A percentile compares a stretch with the other conserved stretches of the same genome.
Evolutionary conservation across 30 jellyfish, hydroid and myxozoan species (phyloP).

Genomic region (Aurelia coerulea): DNA sequence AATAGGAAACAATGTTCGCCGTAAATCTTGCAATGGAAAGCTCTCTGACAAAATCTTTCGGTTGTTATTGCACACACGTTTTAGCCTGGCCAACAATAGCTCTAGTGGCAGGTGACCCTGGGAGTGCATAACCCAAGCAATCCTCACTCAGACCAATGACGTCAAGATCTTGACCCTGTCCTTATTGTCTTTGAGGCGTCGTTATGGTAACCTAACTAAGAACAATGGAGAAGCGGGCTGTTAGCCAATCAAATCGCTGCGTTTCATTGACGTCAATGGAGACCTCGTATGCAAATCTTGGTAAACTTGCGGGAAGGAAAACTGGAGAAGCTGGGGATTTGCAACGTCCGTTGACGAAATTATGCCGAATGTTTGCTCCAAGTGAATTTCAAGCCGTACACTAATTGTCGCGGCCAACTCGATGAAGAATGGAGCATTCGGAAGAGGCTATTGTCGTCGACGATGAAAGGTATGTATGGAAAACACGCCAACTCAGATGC

Average conservation of each 20-base stretch:
- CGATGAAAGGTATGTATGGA: slow-evolving; percentile 1
- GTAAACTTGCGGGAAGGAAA: slow-evolving; percentile 33
- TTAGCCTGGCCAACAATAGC: no score
- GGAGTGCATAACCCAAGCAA: background rate
- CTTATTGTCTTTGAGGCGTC: background rate
- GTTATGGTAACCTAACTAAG: slow-evolving; percentile 22
- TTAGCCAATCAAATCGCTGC: slow-evolving; percentile 24
- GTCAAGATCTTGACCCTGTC: slow-evolving; percentile 32
- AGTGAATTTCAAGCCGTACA: no score
- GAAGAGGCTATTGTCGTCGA: background rate
- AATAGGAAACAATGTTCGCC: no score
- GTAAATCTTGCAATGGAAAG: no score
- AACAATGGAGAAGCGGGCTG: background rate
- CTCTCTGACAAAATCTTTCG: no score
- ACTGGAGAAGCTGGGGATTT: slow-evolving; percentile 2
- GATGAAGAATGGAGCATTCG: background rate
- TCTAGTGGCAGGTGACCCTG: slow-evolving; percentile 9
- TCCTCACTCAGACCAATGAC: background rate
- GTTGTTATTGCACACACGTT: no score
- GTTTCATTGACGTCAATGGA: slow-evolving; percentile 56
- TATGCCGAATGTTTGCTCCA: no score
- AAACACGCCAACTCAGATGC: no score
- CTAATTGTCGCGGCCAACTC: no score
- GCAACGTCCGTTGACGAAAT: no score
- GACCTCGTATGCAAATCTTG: slow-evolving; percentile 46